Conservation (phyloP, 2,888 invertebrate species). For the Embidobia sp. region DNA sequence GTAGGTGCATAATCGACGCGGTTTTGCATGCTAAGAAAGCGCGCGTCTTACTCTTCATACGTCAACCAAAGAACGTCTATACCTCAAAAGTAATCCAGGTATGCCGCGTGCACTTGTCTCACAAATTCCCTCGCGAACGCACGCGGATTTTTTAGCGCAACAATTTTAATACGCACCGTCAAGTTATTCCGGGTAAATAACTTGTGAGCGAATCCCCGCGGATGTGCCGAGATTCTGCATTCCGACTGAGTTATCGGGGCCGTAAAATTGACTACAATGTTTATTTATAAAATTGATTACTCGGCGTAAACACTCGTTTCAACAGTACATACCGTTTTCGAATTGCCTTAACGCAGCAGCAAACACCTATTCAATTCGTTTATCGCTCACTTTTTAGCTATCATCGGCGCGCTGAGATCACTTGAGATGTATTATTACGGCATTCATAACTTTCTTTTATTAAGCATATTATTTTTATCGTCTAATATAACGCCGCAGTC, state of each 20-base stretch:
- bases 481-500: too few species aligned
- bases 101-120: constrained; percentile 41
- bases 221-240: not conserved
- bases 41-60: constrained; percentile 42
- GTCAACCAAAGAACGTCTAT: constrained; percentile 43
- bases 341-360: too few species aligned
- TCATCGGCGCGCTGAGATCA: too few species aligned
- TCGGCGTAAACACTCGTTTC: too few species aligned
- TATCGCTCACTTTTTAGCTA: too few species aligned
- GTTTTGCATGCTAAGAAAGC: constrained; percentile 42
- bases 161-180: constrained; percentile 26
- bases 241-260: not conserved
- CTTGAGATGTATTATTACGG: too few species aligned
- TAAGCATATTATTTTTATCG: too few species aligned
- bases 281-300: too few species aligned
- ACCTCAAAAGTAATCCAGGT: constrained; percentile 38
- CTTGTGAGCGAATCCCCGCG: not conserved
- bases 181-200: constrained; percentile 15
- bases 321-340: too few species aligned
- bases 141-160: constrained; percentile 37
- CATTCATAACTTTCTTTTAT: too few species aligned
- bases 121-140: constrained; percentile 29
- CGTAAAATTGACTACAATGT: too few species aligned
- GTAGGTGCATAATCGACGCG: constrained; percentile 38
- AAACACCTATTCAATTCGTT: too few species aligned